Base-by-base conservation (phyloP, 92 coral and sea anemone species). In the Zoanthus solanderi region DNA sequence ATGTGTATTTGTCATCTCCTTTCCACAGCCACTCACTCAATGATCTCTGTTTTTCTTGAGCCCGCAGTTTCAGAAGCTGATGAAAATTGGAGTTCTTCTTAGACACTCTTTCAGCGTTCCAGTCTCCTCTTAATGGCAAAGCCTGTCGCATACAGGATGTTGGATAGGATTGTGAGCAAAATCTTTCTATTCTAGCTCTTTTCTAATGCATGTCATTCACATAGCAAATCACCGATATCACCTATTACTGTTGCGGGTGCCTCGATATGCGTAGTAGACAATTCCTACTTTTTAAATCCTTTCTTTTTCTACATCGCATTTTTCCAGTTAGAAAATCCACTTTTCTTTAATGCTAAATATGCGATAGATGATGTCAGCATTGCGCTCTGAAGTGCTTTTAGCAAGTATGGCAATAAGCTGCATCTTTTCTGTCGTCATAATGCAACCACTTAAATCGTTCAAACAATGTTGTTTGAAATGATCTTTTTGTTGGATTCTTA, bases 61-160 rank as follows among this genome's bases (percentile, higher is more conserved):
- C 71, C 28, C 87, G 75, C 60, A 91, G 48, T 56, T 75, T 31
- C 18, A 83, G 83, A 65, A 91, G 75, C 74, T 91, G 87, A 58
- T 76, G 79, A 79, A 91, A 88, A 68, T 91, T 91, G 54, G 91
- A 88, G 67, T 87, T 80, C 71, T 73, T 75, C 61, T 87, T 88
- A 56, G 63, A 23, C 23, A 60, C 84, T 69, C 77, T 85, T 18
- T 90, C 92, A 66, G 48, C 69, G 46, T 87, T 66, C 84, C 93
- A 87, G 71, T 67, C 82, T 28, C 84, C 93, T 67, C 93, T 81
- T 29, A 86, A 71, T 61, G 88, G 90, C 65, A 72, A 78, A 17
- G 84, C 84, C 71, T 90, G 93, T 72, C 85, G 66, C 37, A 79
- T 44, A 91, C 31, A 56, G 79, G 68, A 91, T 83, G 71, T 88